Conservation (phyloP, 2,888 invertebrate species). For the Lamellibrachia columna region DNA sequence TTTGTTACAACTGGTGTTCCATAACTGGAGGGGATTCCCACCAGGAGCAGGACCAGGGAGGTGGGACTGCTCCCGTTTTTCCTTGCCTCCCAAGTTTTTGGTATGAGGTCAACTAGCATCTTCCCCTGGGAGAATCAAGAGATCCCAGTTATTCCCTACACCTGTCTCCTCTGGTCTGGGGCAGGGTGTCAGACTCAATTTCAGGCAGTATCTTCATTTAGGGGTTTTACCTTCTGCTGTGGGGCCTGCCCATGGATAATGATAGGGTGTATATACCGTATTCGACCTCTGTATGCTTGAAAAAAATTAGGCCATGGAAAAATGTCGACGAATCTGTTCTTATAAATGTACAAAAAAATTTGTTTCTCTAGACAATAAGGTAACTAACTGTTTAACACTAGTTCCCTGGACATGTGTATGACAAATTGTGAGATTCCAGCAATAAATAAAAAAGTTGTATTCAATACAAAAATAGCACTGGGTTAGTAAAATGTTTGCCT, state of each 20-base stretch:
- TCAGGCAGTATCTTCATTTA: neutral
- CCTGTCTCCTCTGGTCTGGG: neutral
- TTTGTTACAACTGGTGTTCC: neutral
- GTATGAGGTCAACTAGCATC: neutral
- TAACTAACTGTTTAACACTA: too few relatives aligned
- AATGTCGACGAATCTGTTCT: too few relatives aligned
- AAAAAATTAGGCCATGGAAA: too few relatives aligned
- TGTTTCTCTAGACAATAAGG: too few relatives aligned
- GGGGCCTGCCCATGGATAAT: neutral
- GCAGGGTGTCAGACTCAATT: neutral
- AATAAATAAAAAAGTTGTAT: too few relatives aligned
- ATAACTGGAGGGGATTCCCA: neutral
- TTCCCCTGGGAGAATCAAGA: neutral
- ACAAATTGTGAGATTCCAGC: too few relatives aligned
- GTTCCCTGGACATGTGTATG: too few relatives aligned
- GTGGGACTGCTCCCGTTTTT: neutral
- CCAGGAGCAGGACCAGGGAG: neutral
- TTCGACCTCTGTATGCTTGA: too few relatives aligned
- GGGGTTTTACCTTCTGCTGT: neutral
- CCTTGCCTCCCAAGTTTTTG: neutral
- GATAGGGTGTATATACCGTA: neutral
- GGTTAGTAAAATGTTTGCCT: too few relatives aligned
- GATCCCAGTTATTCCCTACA: neutral
- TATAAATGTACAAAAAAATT: too few relatives aligned
- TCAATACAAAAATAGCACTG: too few relatives aligned